phyloP scores from a whole-genome alignment of 2,888 invertebrate genomes.

The Horisme vitalbata region DNA sequence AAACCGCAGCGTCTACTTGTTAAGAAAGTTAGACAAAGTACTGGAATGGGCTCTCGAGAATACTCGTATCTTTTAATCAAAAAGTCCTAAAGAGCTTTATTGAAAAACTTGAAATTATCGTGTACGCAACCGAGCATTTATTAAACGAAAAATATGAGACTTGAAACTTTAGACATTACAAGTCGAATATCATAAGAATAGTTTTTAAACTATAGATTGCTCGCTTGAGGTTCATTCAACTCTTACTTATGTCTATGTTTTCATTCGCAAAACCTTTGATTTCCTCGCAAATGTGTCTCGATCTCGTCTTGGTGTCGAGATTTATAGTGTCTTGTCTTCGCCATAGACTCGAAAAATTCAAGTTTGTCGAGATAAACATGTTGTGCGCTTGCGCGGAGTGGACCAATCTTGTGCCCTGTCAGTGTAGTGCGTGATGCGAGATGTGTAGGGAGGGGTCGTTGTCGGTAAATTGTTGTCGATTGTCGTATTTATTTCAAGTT shows the following conservation, averaged over 20 bases:
- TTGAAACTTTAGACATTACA: conserved; percentile 18
- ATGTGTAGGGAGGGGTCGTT: conserved; percentile 40
- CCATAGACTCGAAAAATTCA: conserved; percentile 48
- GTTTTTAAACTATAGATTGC: conserved; percentile 20
- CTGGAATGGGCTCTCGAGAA: no score
- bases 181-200: conserved; percentile 16
- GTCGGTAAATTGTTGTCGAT: conserved; percentile 36
- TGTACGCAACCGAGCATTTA: conserved; percentile 9
- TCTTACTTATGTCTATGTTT: conserved; percentile 45
- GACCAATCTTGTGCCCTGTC: conserved; percentile 57
- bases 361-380: conserved; percentile 68
- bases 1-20: no score
- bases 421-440: conserved; percentile 49
- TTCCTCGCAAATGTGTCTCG: conserved; percentile 42
- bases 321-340: conserved; percentile 49
- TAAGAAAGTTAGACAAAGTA: no score
- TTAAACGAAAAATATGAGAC: conserved; percentile 17
- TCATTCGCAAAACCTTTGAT: conserved; percentile 48
- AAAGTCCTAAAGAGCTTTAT: conserved; percentile 4
- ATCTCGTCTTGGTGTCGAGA: conserved; percentile 43
- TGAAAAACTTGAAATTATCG: conserved; percentile 18
- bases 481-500: no score
- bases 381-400: conserved; percentile 58
- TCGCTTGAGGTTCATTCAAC: conserved; percentile 21
- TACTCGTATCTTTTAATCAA: conserved; percentile 15